These are phyloP conservation scores for Melanocharis versteri DNA, from an alignment of 2,113 vertebrate species.

Conservation along the genomic window DNA sequence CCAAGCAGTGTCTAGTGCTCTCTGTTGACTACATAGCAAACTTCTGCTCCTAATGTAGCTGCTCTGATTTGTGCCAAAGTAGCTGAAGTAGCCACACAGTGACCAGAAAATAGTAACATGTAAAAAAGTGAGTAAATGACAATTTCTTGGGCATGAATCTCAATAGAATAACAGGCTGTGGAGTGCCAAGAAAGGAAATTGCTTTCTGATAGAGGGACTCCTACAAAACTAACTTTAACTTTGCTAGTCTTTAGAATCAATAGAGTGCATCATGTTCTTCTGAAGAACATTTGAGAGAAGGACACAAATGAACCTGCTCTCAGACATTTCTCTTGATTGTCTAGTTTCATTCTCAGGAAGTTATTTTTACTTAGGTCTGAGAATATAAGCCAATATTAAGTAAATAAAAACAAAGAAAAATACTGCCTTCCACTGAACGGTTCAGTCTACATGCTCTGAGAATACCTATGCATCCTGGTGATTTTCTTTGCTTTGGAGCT, in stretches of 20 bases:
- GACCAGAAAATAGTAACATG: not conserved
- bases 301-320: not conserved
- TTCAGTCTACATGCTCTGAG: not conserved
- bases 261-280: not conserved
- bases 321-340: not conserved
- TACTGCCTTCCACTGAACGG: not conserved
- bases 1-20: not conserved
- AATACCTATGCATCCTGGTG: not conserved
- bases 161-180: not conserved
- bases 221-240: not conserved
- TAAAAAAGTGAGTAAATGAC: not conserved
- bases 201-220: not conserved
- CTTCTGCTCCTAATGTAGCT: not conserved
- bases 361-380: not conserved
- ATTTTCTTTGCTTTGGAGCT: not conserved
- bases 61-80: not conserved
- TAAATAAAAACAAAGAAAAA: not conserved
- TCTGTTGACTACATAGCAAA: not conserved
- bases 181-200: not conserved
- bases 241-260: not conserved
- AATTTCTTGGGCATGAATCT: not conserved
- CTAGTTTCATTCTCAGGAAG: not conserved
- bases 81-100: not conserved
- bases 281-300: not conserved
- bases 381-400: not conserved